Evolutionary conservation across 2,888 invertebrate species (phyloP).

Genomic region (Amphipoea oculea): DNA sequence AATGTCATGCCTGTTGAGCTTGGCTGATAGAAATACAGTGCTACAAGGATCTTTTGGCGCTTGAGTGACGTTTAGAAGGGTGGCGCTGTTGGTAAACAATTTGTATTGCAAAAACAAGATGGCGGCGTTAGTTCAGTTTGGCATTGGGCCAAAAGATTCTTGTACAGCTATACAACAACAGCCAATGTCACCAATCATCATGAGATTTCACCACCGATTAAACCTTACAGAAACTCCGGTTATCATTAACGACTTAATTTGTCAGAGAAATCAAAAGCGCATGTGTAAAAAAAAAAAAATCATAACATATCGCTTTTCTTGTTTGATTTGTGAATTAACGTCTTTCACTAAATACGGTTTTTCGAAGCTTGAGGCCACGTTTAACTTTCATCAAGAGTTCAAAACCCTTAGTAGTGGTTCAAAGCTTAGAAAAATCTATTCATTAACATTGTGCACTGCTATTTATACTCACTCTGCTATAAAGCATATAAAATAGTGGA

Average conservation of each 20-base stretch:
- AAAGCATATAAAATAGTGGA: neutral
- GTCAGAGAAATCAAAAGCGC: neutral
- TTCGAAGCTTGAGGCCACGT: neutral
- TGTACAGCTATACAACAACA: neutral
- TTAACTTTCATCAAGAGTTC: neutral
- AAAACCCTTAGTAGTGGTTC: neutral
- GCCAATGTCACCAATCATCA: neutral
- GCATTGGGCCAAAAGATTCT: neutral
- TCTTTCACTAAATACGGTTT: neutral
- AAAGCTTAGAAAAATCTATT: neutral
- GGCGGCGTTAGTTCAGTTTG: neutral
- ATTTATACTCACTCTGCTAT: neutral
- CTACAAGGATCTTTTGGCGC: neutral
- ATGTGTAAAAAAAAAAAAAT: conserved; percentile 11
- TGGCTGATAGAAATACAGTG: neutral
- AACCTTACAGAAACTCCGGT: neutral
- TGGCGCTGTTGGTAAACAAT: neutral
- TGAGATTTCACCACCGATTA: neutral
- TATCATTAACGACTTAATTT: neutral
- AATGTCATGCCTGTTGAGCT: neutral
- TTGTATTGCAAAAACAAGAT: neutral
- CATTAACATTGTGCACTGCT: neutral
- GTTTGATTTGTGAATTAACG: neutral
- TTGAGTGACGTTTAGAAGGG: neutral
- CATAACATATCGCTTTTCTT: neutral